phyloP scores from a whole-genome alignment of 1,140 invertebrate genomes.

The Drosophila pruinosa region DNA sequence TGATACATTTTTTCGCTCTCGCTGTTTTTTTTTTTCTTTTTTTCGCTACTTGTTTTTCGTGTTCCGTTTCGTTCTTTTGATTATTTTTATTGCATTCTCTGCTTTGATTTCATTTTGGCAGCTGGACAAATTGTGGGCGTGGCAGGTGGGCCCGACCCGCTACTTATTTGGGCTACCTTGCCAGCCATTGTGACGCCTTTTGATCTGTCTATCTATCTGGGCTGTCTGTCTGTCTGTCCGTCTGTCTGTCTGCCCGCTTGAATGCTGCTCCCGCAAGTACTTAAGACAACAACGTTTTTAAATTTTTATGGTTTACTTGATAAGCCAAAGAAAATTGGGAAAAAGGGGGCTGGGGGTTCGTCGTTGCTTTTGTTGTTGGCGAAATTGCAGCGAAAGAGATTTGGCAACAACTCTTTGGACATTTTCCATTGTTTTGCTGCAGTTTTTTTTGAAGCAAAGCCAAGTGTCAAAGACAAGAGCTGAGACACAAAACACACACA shows the following conservation, averaged over 20 bases:
- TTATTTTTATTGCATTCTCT: constrained; percentile 46
- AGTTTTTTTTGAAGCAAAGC: constrained; percentile 4
- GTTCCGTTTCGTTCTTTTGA: constrained; percentile 11
- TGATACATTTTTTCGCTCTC: constrained; percentile 1
- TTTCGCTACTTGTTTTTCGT: not conserved
- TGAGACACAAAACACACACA: not conserved
- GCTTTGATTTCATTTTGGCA: constrained; percentile 39
- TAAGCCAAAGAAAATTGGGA: too few relatives aligned
- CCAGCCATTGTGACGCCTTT: constrained; percentile 39
- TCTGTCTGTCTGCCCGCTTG: not conserved
- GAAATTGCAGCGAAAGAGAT: constrained; percentile 27
- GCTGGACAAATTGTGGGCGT: constrained; percentile 17
- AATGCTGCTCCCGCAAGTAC: not conserved
- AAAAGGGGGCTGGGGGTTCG: too few relatives aligned
- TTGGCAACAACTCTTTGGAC: not conserved
- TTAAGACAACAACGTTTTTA: not conserved
- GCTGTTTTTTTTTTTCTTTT: not conserved
- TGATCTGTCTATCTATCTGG: not conserved
- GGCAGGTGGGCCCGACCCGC: not conserved
- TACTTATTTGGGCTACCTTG: constrained; percentile 12
- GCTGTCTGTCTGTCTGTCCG: not conserved
- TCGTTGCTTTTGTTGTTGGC: too few relatives aligned
- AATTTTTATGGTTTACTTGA: not conserved
- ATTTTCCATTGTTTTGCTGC: not conserved
- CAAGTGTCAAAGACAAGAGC: constrained; percentile 10